Base-by-base conservation (phyloP, 2,113 vertebrate species). In the Octodon degus region DNA sequence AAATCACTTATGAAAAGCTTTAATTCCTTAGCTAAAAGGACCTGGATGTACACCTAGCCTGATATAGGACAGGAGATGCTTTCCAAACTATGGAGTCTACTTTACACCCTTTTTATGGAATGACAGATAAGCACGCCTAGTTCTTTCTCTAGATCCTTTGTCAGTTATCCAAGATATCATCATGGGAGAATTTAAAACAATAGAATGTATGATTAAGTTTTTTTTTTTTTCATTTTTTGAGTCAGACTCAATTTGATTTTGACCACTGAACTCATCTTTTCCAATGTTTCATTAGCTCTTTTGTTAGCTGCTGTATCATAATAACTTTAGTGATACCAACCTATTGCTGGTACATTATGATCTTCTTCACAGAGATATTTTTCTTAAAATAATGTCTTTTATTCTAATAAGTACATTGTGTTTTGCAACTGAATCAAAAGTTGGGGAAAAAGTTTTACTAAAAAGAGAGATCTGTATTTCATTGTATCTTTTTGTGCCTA, bases 141-240 rank as follows among this genome's bases (percentile, higher is more conserved):
- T 60, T 7, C 11, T 67, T 96, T 10, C 19, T 67, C 90, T 86
- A 58, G 37, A 72, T 93, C 72, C 79, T 72, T 40, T 68, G 34
- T 88, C 95, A 88, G n/a, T 90, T 27, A 72, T 27, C 81, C 40
- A 81, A 60, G 24, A 43, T 68, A 88, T 88, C 40, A 72, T 62
- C 83, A 24, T 83, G 79, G 27, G 13, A 62, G 32, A 93, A 94
- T 96, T 93, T 92, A 96, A 94, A 77, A 85, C 60, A 93, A 94
- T 77, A 37, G 11, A 90, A 90, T 7, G 34, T 95, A 89, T 81
- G 76, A 96, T 65, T 93, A 92, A 47, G 5, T 37, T 95, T 94
- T 43, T 53, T 6, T 0, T 68, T 94, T 37, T 27, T 63, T 62
- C 62, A 58, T 62, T 24, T 72, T 86, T 47, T 97, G 27, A 89